Evolutionary conservation across 1,140 invertebrate genomes (phyloP), one percentile per base, ranked within the genome.

Genomic region (Drosophila quadrilineata): DNA sequence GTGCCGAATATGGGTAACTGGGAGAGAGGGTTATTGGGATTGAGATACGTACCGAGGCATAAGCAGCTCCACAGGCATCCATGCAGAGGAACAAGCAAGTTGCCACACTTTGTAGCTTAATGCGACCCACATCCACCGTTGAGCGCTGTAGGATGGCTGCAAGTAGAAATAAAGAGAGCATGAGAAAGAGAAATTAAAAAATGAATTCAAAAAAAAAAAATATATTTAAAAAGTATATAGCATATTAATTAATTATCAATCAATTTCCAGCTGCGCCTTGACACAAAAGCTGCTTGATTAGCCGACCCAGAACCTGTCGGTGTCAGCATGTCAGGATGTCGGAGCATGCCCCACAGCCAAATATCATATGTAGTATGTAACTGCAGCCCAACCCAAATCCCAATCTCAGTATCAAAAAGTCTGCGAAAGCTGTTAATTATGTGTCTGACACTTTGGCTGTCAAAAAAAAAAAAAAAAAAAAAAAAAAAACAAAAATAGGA

Each of bases 21-120:
- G 9, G 36, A 19, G 40, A 31, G 0, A 21, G 43, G 43, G 50
- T 53, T 24, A 65, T 57, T 67, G n/a, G n/a, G n/a, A n/a, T n/a
- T n/a, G n/a, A n/a, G n/a, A n/a, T 90, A 94, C 94, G 94, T 93
- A 96, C 95, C 93, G 95, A 94, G 88, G 94, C 94, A 91, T 96
- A 96, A 66, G 94, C 93, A 87, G 93, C 91, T 89, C 95, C 95
- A 89, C 95, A 96, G 65, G 93, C 91, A 90, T 95, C 95, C 94
- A 96, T 95, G 89, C 95, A 96, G 82, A 96, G 93, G 91, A 93
- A 96, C 85, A 95, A 92, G 89, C 95, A 95, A 62, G 95, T 95
- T 73, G 94, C 94, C 57, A 95, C 93, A 88, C 94, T 94, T 92
- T 95, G 94, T 82, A 96, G 95, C 91, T 93, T 95, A 89, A 96